Conservation (phyloP, 2,113 vertebrate genomes). For the Egretta garzetta region DNA sequence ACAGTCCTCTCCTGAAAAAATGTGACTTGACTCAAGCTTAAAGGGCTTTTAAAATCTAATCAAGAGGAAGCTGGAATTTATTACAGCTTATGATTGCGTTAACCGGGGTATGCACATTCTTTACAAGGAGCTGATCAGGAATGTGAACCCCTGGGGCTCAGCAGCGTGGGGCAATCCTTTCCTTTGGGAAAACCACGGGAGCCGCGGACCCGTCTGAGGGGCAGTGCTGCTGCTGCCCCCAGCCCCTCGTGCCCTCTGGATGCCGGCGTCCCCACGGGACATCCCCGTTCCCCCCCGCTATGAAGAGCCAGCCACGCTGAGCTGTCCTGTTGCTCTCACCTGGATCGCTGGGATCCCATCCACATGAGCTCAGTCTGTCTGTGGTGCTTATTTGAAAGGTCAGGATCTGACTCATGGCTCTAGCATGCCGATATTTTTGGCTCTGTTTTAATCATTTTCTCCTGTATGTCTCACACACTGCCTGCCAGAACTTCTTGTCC, state of each 20-base stretch:
- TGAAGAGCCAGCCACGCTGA: not conserved
- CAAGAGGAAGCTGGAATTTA: not conserved
- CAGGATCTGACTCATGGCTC: slow-evolving; percentile 50
- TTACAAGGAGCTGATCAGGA: not conserved
- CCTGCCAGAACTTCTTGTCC: slow-evolving; percentile 15
- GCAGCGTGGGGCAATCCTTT: rapidly evolving
- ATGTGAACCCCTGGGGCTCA: not conserved
- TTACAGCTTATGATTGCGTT: not conserved
- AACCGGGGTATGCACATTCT: not conserved
- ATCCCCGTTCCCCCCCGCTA: not conserved
- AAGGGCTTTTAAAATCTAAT: not conserved
- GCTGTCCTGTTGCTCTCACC: not conserved
- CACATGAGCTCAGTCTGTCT: not conserved
- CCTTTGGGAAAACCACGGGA: not conserved
- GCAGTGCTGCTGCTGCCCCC: not conserved
- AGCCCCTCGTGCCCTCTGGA: not conserved
- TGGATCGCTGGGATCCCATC: not conserved
- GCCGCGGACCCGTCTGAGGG: not conserved
- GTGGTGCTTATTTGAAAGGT: not conserved
- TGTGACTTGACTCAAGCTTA: not conserved
- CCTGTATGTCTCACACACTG: not conserved
- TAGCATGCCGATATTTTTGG: slow-evolving; percentile 42
- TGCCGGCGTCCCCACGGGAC: not conserved
- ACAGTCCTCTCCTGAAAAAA: not conserved
- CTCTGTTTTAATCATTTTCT: slow-evolving; percentile 53